phyloP scores from a whole-genome alignment of 2,113 vertebrate species.

The Myrmecobius fasciatus region DNA sequence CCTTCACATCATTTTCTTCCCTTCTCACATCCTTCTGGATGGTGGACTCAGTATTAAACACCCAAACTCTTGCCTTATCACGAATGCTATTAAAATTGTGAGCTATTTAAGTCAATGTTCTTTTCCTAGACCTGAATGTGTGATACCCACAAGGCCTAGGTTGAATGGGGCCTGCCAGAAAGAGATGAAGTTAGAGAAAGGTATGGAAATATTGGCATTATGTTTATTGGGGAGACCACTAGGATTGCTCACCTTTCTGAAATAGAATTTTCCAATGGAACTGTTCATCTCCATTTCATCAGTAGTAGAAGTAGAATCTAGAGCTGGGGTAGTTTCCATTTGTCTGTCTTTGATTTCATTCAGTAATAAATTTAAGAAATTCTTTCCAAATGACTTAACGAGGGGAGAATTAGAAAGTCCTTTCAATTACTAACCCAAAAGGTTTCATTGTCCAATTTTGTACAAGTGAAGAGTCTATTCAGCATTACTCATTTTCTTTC shows the following conservation, averaged over 20 bases:
- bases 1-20: background rate
- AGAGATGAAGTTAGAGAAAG: background rate
- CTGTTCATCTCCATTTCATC: background rate
- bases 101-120: background rate
- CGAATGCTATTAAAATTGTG: background rate
- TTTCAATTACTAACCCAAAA: background rate
- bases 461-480: background rate
- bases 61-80: background rate
- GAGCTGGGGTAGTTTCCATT: background rate
- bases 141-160: background rate
- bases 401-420: background rate
- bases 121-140: background rate
- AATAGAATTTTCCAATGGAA: background rate
- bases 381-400: background rate
- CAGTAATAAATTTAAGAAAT: background rate
- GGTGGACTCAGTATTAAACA: background rate
- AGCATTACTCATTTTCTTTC: background rate
- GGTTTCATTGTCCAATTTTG: background rate
- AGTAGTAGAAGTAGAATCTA: background rate
- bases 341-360: background rate
- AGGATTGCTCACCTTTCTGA: background rate
- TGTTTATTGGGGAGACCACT: background rate
- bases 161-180: background rate
- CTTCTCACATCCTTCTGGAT: background rate
- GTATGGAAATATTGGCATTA: background rate